These are phyloP conservation scores for Reinhardtius hippoglossoides DNA, from an alignment of 2,113 vertebrate genomes.

Conservation along the genomic window DNA sequence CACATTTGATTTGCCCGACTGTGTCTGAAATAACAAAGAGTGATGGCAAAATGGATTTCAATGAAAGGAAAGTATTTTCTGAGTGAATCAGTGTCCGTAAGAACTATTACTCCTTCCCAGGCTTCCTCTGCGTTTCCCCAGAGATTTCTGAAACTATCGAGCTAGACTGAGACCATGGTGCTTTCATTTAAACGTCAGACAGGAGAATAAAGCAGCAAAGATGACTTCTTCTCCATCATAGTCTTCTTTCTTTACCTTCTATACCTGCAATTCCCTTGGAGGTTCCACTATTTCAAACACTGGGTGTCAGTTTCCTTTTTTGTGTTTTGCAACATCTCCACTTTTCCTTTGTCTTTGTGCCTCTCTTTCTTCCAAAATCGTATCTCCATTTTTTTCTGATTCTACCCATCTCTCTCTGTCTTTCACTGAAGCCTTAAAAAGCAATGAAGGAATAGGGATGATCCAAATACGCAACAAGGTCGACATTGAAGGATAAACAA, in stretches of 20 bases:
- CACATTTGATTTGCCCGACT: constrained; percentile 1
- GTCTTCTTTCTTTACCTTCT: constrained; percentile 18
- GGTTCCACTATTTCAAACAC: constrained; percentile 13
- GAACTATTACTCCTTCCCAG: constrained; percentile 13
- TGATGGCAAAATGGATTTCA: constrained; percentile 18
- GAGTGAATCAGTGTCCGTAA: constrained; percentile 18
- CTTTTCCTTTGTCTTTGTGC: constrained; percentile 5
- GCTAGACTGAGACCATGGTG: constrained; percentile 10
- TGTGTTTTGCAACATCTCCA: constrained; percentile 18
- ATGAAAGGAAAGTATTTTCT: constrained; percentile 18
- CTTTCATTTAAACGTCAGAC: constrained; percentile 40
- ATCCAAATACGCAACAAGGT: constrained; percentile 12
- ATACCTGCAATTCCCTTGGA: constrained; percentile 30
- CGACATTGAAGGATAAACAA: constrained; percentile 19
- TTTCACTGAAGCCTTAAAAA: constrained; percentile 13
- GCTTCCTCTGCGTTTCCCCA: constrained; percentile 7
- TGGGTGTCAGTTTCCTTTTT: constrained; percentile 16
- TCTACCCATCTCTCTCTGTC: not conserved
- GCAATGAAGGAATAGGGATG: constrained; percentile 32
- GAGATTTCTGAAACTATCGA: constrained; percentile 27
- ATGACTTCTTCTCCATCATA: constrained; percentile 23
- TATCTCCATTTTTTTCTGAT: not conserved
- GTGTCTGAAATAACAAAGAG: constrained; percentile 21
- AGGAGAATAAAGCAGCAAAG: constrained; percentile 25
- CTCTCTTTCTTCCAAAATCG: constrained; percentile 14